A percentile compares a stretch with the other conserved stretches of the same genome.
Evolutionary conservation across 2,113 vertebrate genomes (phyloP).

Genomic region (Corythornis cristatus): DNA sequence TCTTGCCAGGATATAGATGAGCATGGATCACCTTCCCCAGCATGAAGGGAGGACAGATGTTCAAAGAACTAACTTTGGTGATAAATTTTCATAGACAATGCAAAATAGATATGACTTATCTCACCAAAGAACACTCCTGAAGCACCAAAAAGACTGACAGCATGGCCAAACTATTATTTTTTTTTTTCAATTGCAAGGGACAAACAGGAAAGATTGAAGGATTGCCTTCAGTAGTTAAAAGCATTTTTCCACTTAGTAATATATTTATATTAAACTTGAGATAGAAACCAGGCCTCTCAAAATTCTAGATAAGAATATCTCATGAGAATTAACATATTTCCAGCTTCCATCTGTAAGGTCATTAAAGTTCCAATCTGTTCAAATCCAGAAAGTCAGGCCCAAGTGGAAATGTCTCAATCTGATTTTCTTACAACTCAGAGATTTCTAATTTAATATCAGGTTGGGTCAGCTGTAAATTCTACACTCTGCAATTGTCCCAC

Average conservation of each 20-base stretch:
- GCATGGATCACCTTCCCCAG: neutral
- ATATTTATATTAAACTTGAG: neutral
- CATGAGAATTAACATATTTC: slow-evolving; percentile 30
- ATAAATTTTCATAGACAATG: neutral
- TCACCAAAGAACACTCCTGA: neutral
- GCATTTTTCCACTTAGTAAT: neutral
- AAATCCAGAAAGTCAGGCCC: neutral
- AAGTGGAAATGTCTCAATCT: slow-evolving; percentile 2
- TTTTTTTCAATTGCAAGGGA: neutral
- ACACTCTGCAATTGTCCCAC: neutral
- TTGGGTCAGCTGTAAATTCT: neutral
- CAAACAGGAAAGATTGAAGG: neutral
- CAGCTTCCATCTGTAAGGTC: slow-evolving; percentile 56
- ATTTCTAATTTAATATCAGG: neutral
- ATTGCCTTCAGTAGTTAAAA: neutral
- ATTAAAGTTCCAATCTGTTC: slow-evolving; percentile 47
- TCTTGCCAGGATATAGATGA: neutral
- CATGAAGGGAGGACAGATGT: neutral
- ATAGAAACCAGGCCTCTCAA: neutral
- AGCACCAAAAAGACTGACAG: neutral
- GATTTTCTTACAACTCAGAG: neutral
- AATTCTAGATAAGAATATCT: slow-evolving; percentile 14
- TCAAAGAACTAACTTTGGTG: neutral
- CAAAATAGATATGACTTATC: neutral
- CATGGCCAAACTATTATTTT: accelerated